phyloP scores from a whole-genome alignment of 2,113 vertebrate species.

The Oplegnathus fasciatus region DNA sequence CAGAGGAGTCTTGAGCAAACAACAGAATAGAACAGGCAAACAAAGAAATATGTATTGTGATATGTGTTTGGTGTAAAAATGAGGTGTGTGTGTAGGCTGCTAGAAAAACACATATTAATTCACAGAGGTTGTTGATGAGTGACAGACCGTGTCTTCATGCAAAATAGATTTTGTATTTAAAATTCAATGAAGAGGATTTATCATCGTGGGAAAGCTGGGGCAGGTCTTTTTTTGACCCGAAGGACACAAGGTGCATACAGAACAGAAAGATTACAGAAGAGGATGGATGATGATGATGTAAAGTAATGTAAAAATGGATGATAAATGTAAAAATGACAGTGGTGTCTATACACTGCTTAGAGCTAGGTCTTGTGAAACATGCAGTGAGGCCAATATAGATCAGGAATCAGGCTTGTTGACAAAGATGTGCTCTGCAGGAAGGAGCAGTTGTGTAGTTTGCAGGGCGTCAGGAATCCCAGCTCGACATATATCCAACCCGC shows the following conservation, averaged over 20 bases:
- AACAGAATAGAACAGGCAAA: conserved; percentile 11
- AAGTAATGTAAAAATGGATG: neutral
- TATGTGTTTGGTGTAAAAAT: conserved; percentile 4
- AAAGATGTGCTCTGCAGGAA: conserved; percentile 3
- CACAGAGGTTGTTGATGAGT: neutral
- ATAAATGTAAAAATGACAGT: neutral
- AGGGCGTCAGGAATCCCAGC: conserved; percentile 35
- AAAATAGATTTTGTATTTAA: conserved; percentile 15
- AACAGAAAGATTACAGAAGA: neutral
- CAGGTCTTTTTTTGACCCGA: neutral
- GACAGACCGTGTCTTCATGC: neutral
- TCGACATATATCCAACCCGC: conserved; percentile 50
- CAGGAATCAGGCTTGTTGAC: conserved; percentile 29
- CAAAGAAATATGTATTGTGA: neutral
- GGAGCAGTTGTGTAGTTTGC: conserved; percentile 18
- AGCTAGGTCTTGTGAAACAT: conserved; percentile 10
- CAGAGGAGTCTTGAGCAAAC: conserved; percentile 26
- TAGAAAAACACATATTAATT: neutral
- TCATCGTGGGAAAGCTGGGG: neutral
- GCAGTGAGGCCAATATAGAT: neutral
- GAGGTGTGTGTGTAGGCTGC: neutral
- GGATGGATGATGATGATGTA: too few relatives aligned
- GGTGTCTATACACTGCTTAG: neutral
- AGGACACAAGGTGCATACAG: neutral
- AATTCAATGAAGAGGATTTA: neutral